Evolutionary conservation across 2,797 vertebrate species (phyloP), one percentile per base, ranked within the genome.

Genomic region (Enteromius unitaeniatus): DNA sequence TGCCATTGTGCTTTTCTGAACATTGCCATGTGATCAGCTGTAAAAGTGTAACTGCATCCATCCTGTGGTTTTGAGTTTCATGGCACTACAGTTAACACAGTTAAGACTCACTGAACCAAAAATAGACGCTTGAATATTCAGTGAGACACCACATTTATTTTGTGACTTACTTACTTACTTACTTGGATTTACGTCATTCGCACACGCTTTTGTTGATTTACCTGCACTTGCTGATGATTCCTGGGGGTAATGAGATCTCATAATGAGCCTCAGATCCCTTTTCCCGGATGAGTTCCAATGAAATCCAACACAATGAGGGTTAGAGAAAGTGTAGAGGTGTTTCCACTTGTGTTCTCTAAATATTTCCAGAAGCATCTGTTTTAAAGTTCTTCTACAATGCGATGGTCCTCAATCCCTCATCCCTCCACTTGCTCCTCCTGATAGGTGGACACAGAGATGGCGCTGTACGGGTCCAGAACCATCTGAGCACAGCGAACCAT

Each of bases 381-480:
- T 60, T 45, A 23, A 15, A 49, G 26, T 47, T 73, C 11, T 51
- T 28, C 26, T 51, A 13, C 26, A 51, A 6, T 51, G 26, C 17
- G 21, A 13, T 3, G 19, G 4, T 34, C 19, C 26, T 51, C 70
- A 28, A 31, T 73, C 9, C 19, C 21, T 88, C 69, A 87, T 31
- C 15, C 82, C 68, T 92, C 89, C 72, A 91, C 91, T 83, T 91
- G 85, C 45, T 91, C 89, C 75, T 95, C 94, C 79, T 95, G 94
- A 85, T 95, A 95, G 6, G 88, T 89, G 0, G 87, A 87, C 11
- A 90, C 91, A 23, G 95, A 93, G 74, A 95, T 79, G 1, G 91
- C 88, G 0, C 94, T 95, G 92, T 96, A 96, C 2, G 95, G 95
- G 82, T 96, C 94, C 40, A 96, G 86, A 40, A 95, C 95, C 89